Percentiles rank a stretch among this genome's conserved stretches.
Evolutionary conservation across 2,888 invertebrate genomes (phyloP).

Genomic region (Drosophila acutilabella): DNA sequence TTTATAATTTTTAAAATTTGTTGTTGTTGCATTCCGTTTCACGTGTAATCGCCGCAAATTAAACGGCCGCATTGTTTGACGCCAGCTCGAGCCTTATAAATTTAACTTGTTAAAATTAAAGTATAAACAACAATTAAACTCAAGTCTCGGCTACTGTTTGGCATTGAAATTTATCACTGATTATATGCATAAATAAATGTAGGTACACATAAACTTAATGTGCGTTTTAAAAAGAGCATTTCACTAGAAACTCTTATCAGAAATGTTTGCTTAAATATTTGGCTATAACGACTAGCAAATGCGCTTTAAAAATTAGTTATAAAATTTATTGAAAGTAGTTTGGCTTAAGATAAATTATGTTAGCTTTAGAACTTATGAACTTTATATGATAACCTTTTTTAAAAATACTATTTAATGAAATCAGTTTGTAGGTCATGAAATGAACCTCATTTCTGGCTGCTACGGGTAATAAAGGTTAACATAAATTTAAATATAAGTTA

Average conservation of each 20-base stretch:
- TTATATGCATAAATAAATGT: constrained; percentile 1
- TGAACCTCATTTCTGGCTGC: too few relatives aligned
- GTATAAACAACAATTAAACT: constrained; percentile 56
- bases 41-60: constrained; percentile 62
- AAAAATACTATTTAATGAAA: too few relatives aligned
- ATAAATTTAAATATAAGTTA: background rate
- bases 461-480: too few relatives aligned
- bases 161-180: constrained; percentile 31
- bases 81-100: constrained; percentile 61
- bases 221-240: background rate
- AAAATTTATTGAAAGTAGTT: too few relatives aligned
- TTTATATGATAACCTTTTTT: too few relatives aligned
- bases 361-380: too few relatives aligned
- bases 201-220: background rate
- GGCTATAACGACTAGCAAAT: background rate
- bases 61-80: constrained; percentile 39
- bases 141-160: constrained; percentile 17
- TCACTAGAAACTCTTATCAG: background rate
- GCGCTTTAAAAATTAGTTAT: background rate
- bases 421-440: too few relatives aligned
- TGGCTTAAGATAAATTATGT: too few relatives aligned
- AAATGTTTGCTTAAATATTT: background rate
- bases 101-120: constrained; percentile 41
- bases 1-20: constrained; percentile 20
- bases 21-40: constrained; percentile 14